Evolutionary conservation across 2,113 vertebrate species (phyloP), one percentile per base, ranked within the genome.

Genomic region (Pituophis catenifer): DNA sequence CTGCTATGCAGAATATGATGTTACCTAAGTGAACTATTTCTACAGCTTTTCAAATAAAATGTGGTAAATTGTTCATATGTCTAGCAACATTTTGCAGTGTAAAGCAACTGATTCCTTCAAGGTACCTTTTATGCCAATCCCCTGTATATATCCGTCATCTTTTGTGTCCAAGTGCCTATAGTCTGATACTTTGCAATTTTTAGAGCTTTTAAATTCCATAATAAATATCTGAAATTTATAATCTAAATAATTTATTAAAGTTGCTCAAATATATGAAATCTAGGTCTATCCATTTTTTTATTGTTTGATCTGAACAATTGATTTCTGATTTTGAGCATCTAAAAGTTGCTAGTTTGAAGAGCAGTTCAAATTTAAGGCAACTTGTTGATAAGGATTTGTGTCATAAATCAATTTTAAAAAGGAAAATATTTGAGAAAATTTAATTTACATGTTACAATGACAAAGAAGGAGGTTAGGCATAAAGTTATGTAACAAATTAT

Each of bases 161-260:
- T 48, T 6, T 38, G 95, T 91, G 95, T 94, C 94, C 89, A 90
- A 93, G 94, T 95, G 86, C 65, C 86, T 70, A 88, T 93, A 96
- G 96, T 94, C 57, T 65, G 91, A 90, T 86, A 86, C 52, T 94
- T 95, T 90, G 24, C 38, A 55, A 91, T 95, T 94, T 96, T 54
- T 54, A 93, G 91, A 70, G 3, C 44, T 48, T 48, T 48, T 94
- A 91, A 95, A 94, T 38, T 92, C 62, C 85, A 59, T 59, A 33
- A 65, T 88, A 88, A 86, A 62, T 86, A 62, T 15, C 44, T 88
- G 29, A 95, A 95, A 95, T 93, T 65, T 92, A 95, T 89, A 9
- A 95, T 86, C 89, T 94, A 95, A 96, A 96, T 94, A 96, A 95
- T 96, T 94, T 93, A 91, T 38, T 70, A 94, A 91, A 96, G 91